Percentiles rank a stretch among this genome's conserved stretches.
Evolutionary conservation across 2,888 invertebrate genomes (phyloP).

Genomic region (Nomada flava): DNA sequence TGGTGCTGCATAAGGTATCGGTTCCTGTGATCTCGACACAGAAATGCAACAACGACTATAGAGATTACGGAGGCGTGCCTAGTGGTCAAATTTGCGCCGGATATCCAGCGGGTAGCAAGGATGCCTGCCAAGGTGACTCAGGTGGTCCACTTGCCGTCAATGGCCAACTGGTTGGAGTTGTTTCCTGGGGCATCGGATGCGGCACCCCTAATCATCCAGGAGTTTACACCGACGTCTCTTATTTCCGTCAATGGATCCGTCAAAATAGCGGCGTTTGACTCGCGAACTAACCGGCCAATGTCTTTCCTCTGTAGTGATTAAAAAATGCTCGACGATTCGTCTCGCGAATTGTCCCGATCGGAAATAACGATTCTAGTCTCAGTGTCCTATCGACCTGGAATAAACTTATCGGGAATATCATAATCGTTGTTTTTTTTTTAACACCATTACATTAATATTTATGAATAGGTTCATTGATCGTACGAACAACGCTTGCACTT

Average conservation of each 20-base stretch:
- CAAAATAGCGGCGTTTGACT: conserved; percentile 25
- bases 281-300: background rate
- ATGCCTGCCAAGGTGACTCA: conserved; percentile 78
- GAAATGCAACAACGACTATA: conserved; percentile 85
- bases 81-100: conserved; percentile 86
- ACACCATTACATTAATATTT: too few species aligned
- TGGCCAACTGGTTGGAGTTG: conserved; percentile 73
- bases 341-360: background rate
- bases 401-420: too few species aligned
- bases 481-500: too few species aligned
- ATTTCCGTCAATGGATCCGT: conserved; percentile 83
- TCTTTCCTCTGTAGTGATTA: background rate
- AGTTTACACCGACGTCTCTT: conserved; percentile 85
- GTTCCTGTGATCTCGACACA: conserved; percentile 86
- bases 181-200: conserved; percentile 85
- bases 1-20: conserved; percentile 84
- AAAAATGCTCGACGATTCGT: background rate
- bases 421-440: too few species aligned
- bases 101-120: conserved; percentile 85
- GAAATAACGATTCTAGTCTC: background rate
- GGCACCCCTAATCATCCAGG: conserved; percentile 84
- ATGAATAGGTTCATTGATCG: too few species aligned
- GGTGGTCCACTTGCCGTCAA: conserved; percentile 75
- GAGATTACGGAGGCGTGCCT: conserved; percentile 52
- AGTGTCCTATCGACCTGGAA: background rate